phyloP scores from a whole-genome alignment of 2,113 vertebrate species.

The Galeopterus variegatus region DNA sequence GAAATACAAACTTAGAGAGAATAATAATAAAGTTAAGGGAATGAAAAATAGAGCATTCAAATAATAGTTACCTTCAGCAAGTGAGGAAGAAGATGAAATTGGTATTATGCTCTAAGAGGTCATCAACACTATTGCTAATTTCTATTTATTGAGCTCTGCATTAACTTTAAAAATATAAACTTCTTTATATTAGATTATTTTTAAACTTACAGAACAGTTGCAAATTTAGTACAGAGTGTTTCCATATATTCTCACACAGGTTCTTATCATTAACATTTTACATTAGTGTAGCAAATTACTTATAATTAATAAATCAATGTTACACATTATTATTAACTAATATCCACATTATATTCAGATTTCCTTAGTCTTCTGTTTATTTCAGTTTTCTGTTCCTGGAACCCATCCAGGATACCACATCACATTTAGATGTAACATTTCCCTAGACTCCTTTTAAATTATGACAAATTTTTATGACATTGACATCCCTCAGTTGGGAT shows the following conservation, averaged over 20 bases:
- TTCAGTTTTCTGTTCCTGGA: neutral
- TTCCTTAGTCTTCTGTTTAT: neutral
- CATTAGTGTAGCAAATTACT: neutral
- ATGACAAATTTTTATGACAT: neutral
- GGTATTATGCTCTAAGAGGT: rapidly evolving
- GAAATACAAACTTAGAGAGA: neutral
- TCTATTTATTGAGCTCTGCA: neutral
- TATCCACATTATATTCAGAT: neutral
- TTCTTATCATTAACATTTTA: neutral
- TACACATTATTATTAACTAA: neutral
- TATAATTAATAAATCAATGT: neutral
- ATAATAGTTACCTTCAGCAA: neutral
- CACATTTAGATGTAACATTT: neutral
- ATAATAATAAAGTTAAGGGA: neutral
- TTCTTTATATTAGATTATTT: neutral
- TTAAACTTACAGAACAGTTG: neutral
- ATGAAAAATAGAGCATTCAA: neutral
- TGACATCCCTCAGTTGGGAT: neutral
- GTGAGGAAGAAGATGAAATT: neutral
- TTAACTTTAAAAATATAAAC: neutral
- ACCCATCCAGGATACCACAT: neutral
- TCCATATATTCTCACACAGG: neutral
- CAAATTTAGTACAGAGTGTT: neutral
- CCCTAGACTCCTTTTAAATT: neutral
- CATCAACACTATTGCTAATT: no score